phyloP scores from a whole-genome alignment of 2,113 vertebrate species.

The Xyrauchen texanus region DNA sequence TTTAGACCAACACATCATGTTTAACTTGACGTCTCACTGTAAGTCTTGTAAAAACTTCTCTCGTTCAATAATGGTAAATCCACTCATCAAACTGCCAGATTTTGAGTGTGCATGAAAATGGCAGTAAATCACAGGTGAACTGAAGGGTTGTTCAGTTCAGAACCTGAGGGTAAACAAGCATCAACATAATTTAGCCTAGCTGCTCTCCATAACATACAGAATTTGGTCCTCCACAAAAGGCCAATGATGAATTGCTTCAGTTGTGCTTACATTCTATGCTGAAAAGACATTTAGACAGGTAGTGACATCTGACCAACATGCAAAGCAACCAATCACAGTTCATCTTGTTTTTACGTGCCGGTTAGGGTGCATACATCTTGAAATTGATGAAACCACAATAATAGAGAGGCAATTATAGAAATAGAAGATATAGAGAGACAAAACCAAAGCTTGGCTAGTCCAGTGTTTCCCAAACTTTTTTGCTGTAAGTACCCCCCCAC shows the following conservation, averaged over 20 bases:
- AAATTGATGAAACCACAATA: too few relatives aligned
- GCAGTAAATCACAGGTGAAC: constrained; percentile 44
- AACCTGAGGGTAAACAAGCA: background rate
- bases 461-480: too few relatives aligned
- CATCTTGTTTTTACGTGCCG: too few relatives aligned
- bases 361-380: too few relatives aligned
- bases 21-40: constrained; percentile 36
- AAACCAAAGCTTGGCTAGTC: too few relatives aligned
- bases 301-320: background rate
- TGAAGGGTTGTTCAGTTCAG: constrained; percentile 52
- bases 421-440: too few relatives aligned
- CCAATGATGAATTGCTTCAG: constrained; percentile 2
- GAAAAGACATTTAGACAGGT: too few relatives aligned
- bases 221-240: constrained; percentile 17
- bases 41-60: constrained; percentile 41
- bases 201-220: constrained; percentile 34
- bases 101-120: background rate
- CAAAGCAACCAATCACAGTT: background rate
- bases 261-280: constrained; percentile 2
- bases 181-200: constrained; percentile 56
- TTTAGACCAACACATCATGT: background rate
- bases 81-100: constrained; percentile 47
- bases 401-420: too few relatives aligned
- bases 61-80: constrained; percentile 33
- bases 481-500: too few relatives aligned